Evolutionary conservation across 2,888 invertebrate species (phyloP).

Genomic region (Eustalomyia histrio): DNA sequence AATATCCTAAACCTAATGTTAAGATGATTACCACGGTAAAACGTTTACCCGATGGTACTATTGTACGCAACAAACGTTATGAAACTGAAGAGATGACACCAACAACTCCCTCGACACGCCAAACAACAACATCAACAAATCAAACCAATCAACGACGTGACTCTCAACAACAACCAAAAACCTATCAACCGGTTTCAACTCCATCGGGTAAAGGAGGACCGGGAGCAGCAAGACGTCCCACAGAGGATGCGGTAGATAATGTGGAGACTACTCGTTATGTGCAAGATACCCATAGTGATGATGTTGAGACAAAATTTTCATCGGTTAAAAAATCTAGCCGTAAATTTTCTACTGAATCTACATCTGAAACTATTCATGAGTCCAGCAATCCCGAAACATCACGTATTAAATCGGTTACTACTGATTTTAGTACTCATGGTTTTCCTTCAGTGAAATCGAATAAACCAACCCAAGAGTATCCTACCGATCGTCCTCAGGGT

Average conservation of each 20-base stretch:
- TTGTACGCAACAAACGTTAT: slow-evolving; percentile 85
- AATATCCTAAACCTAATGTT: slow-evolving; percentile 84
- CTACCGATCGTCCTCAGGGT: slow-evolving; percentile 68
- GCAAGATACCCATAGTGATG: slow-evolving; percentile 66
- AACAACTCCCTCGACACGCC: slow-evolving; percentile 51
- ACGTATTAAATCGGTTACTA: slow-evolving; percentile 51
- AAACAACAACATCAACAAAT: slow-evolving; percentile 37
- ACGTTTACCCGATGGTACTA: slow-evolving; percentile 84
- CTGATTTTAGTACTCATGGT: slow-evolving; percentile 72
- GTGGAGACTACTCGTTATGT: slow-evolving; percentile 70
- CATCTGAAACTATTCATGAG: slow-evolving; percentile 75
- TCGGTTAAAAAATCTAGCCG: slow-evolving; percentile 76
- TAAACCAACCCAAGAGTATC: slow-evolving; percentile 73
- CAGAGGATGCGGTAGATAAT: slow-evolving; percentile 73
- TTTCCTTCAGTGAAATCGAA: slow-evolving; percentile 72
- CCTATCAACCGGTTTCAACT: slow-evolving; percentile 53
- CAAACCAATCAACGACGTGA: slow-evolving; percentile 51
- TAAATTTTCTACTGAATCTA: slow-evolving; percentile 76
- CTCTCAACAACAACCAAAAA: slow-evolving; percentile 52
- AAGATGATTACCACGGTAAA: slow-evolving; percentile 85
- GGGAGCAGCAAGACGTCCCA: slow-evolving; percentile 34
- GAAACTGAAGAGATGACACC: slow-evolving; percentile 81
- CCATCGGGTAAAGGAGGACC: slow-evolving; percentile 2
- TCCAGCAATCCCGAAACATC: slow-evolving; percentile 62
- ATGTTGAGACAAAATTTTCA: slow-evolving; percentile 72